phyloP scores from a whole-genome alignment of 1,140 invertebrate genomes.

The Akabosia matsudoensis region DNA sequence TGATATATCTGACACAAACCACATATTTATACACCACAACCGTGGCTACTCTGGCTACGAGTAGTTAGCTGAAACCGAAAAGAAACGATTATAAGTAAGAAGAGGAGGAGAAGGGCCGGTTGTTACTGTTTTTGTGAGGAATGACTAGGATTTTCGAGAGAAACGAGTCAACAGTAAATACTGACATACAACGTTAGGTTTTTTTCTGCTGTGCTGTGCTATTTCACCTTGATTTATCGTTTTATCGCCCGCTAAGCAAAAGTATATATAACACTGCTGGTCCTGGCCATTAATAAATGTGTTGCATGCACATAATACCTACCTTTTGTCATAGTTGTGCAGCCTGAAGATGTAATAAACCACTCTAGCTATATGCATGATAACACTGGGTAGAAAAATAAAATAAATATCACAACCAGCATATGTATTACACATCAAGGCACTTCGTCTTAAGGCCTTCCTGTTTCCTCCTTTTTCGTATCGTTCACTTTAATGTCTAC shows the following conservation, averaged over 20 bases:
- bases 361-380: neutral
- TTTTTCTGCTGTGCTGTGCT: neutral
- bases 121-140: neutral
- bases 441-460: neutral
- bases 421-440: too few relatives aligned
- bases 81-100: neutral
- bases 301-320: slow-evolving; percentile 5
- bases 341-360: too few relatives aligned
- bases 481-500: neutral
- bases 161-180: neutral
- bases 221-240: slow-evolving; percentile 16
- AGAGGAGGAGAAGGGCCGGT: neutral
- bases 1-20: too few relatives aligned
- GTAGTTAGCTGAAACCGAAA: too few relatives aligned
- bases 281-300: slow-evolving; percentile 8
- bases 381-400: neutral
- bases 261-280: neutral
- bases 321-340: neutral
- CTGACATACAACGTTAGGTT: neutral
- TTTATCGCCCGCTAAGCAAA: slow-evolving; percentile 19
- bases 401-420: too few relatives aligned
- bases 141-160: neutral
- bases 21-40: too few relatives aligned
- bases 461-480: neutral
- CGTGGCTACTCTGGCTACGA: too few relatives aligned